These are phyloP conservation scores for Theretra japonica DNA, from an alignment of 2,888 invertebrate genomes.

Conservation along the genomic window DNA sequence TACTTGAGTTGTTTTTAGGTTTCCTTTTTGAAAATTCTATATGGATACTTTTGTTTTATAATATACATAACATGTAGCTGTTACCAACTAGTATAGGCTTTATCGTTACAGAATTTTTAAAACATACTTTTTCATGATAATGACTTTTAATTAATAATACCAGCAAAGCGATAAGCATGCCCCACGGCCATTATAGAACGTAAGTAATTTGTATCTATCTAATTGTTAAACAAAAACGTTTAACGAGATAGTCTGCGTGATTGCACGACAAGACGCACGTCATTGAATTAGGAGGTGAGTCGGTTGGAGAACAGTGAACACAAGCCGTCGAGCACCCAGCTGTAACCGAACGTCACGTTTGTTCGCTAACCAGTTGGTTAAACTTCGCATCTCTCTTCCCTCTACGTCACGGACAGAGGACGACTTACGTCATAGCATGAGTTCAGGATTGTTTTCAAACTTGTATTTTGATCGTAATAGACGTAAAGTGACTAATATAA, in stretches of 20 bases:
- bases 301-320: slow-evolving; percentile 20
- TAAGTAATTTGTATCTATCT: neutral
- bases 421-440: slow-evolving; percentile 44
- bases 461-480: neutral
- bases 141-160: neutral
- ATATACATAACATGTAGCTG: no score
- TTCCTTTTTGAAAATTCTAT: neutral
- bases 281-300: slow-evolving; percentile 33
- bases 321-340: slow-evolving; percentile 33
- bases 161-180: neutral
- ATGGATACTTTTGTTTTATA: no score
- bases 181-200: neutral
- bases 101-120: no score
- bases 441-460: slow-evolving; percentile 37
- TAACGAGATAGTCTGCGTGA: neutral
- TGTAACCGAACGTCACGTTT: slow-evolving; percentile 42
- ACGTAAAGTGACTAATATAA: neutral
- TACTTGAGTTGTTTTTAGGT: neutral
- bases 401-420: slow-evolving; percentile 55
- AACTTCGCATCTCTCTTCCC: slow-evolving; percentile 49
- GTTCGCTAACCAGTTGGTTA: slow-evolving; percentile 24
- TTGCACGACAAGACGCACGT: slow-evolving; percentile 20
- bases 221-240: neutral
- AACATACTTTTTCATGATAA: no score
- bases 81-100: no score